Percentiles rank a stretch among this genome's conserved stretches.
phyloP scores from a whole-genome alignment of 2,888 invertebrate species.

The Axea sp. region DNA sequence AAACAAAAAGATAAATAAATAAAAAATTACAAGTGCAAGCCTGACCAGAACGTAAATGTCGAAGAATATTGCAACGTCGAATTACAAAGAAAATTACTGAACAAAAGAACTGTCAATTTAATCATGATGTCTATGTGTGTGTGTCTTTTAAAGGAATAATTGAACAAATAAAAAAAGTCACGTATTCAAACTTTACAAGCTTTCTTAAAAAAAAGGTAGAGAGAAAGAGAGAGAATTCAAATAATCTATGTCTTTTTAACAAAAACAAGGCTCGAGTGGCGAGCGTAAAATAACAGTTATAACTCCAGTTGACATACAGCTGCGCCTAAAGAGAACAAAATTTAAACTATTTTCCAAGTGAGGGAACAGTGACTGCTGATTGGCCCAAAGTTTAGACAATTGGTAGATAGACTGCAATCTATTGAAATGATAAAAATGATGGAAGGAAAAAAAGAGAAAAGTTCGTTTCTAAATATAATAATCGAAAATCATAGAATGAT shows the following conservation, averaged over 20 bases:
- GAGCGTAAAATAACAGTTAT: conserved; percentile 67
- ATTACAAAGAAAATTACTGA: conserved; percentile 6
- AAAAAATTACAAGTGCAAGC: conserved; percentile 6
- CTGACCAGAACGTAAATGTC: conserved; percentile 13
- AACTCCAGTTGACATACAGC: conserved; percentile 77
- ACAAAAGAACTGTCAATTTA: conserved; percentile 39
- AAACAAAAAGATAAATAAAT: too few species aligned
- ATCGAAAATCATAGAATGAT: conserved; percentile 2
- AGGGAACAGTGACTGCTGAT: conserved; percentile 75
- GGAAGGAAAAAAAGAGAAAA: conserved; percentile 37
- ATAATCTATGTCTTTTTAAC: conserved; percentile 62
- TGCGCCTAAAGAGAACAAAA: conserved; percentile 78
- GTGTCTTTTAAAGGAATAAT: neutral
- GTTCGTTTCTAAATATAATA: conserved; percentile 12
- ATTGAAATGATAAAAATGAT: conserved; percentile 65
- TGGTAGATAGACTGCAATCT: conserved; percentile 74
- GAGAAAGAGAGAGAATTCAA: conserved; percentile 49
- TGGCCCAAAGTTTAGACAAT: conserved; percentile 76
- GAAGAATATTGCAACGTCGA: conserved; percentile 24
- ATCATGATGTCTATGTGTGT: conserved; percentile 32
- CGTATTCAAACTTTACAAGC: conserved; percentile 6
- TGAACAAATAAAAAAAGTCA: conserved; percentile 29
- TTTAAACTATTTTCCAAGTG: conserved; percentile 70
- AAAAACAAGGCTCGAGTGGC: conserved; percentile 65
- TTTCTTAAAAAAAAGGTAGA: conserved; percentile 47